Conservation (phyloP, 2,797 vertebrate species). For the Coranthus polyacanthus region DNA sequence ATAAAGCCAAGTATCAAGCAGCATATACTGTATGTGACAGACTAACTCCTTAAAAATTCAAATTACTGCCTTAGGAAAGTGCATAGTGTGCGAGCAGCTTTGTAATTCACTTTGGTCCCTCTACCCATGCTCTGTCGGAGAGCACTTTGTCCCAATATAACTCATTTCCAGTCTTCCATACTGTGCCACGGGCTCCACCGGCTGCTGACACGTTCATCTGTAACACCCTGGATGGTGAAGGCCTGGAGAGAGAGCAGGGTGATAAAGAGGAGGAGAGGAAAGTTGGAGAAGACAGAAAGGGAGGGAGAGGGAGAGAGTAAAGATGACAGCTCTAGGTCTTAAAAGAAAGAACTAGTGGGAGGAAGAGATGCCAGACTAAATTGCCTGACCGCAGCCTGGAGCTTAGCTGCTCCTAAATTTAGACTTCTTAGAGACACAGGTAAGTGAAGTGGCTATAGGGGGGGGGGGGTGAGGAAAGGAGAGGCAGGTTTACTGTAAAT, state of each 20-base stretch:
- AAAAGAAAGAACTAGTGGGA: constrained; percentile 43
- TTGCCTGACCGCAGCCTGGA: constrained; percentile 38
- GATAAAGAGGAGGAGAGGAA: constrained; percentile 49
- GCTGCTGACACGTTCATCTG: constrained; percentile 58
- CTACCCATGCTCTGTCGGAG: constrained; percentile 21
- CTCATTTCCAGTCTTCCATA: constrained; percentile 47
- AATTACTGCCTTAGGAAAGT: constrained; percentile 21
- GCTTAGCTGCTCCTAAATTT: constrained; percentile 56
- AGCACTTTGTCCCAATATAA: constrained; percentile 43
- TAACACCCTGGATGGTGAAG: constrained; percentile 42
- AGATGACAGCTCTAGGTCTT: constrained; percentile 57
- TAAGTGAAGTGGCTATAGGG: constrained; percentile 9
- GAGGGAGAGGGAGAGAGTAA: constrained; percentile 14
- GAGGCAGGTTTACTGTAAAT: too few species aligned
- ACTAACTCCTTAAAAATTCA: background rate
- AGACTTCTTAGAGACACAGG: constrained; percentile 49
- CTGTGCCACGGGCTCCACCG: constrained; percentile 42
- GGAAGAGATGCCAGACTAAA: constrained; percentile 47
- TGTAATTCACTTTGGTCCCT: constrained; percentile 41
- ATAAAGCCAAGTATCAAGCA: background rate
- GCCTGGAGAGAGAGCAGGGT: constrained; percentile 40
- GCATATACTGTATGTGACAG: constrained; percentile 3
- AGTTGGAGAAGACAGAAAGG: too few species aligned
- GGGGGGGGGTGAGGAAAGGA: too few species aligned
- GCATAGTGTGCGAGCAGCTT: constrained; percentile 21